Evolutionary conservation across 2,888 invertebrate species (phyloP).

Genomic region (Callyntrura sp.): DNA sequence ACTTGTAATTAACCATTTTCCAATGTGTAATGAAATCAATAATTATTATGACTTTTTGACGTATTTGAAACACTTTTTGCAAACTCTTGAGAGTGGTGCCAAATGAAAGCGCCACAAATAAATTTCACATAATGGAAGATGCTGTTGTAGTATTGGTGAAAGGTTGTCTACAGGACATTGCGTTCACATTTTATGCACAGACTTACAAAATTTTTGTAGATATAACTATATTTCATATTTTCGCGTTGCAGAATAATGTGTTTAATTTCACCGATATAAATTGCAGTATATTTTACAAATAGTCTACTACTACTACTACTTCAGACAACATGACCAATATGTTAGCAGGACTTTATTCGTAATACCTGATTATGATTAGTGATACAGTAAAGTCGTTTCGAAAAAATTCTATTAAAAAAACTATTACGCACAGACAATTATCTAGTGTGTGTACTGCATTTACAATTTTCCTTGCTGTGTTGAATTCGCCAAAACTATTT

Average conservation of each 20-base stretch:
- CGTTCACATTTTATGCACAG: too few relatives aligned
- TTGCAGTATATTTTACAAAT: not conserved
- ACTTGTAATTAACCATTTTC: too few relatives aligned
- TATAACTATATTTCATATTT: not conserved
- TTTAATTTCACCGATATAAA: not conserved
- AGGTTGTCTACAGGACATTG: not conserved
- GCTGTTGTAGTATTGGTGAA: not conserved
- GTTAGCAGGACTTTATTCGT: constrained; percentile 63
- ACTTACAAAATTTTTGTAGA: not conserved
- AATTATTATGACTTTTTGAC: not conserved
- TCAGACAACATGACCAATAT: constrained; percentile 58
- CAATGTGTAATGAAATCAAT: not conserved
- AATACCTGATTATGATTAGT: constrained; percentile 72
- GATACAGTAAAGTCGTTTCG: constrained; percentile 55
- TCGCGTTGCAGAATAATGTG: not conserved
- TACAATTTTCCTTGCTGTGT: not conserved
- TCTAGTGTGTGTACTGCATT: not conserved
- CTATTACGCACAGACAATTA: not conserved
- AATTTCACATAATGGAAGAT: not conserved
- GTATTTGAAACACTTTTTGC: too few relatives aligned
- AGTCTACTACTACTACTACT: too few relatives aligned
- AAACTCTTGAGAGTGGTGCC: not conserved
- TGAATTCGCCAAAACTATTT: not conserved
- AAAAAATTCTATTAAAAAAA: not conserved
- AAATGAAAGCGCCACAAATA: not conserved